Evolutionary conservation across 2,113 vertebrate genomes (phyloP), one percentile per base, ranked within the genome.

Genomic region (Microcebus murinus): DNA sequence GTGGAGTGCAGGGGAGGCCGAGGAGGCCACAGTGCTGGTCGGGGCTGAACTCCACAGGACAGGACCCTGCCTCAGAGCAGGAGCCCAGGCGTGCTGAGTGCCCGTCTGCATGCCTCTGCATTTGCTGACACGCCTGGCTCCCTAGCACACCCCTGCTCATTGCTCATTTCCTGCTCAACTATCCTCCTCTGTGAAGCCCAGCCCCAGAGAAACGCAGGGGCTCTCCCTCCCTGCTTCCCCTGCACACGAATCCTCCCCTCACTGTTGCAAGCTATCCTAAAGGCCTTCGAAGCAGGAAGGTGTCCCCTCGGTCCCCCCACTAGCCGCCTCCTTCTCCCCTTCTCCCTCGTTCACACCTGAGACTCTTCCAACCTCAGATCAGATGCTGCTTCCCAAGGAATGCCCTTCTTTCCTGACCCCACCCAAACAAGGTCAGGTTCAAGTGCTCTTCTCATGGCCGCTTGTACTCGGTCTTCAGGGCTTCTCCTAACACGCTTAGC

Each of bases 21-120:
- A 11, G 31, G 42, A 31, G 9, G 70, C 13, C 55, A 74, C 21
- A 50, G 63, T 14, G 74, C 23, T 31, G 21, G 0, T 65, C 23
- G 61, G 59, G 27, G 7, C 48, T 29, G 48, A 34, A n/a, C 36
- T 23, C 17, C 61, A 48, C 20, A 55, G 52, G 55, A 52, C 25
- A 55, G 15, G 73, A n/a, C 70, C 39, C 12, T 77, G 13, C 17
- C 68, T 76, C 50, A 36, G 12, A 29, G 23, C 39, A 34, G 90
- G 11, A 42, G 23, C 2, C 7, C 27, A 29, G 8, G 18, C 9
- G 2, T 14, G 34, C 11, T 0, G 3, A 14, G 27, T 34, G 31
- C 8, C 50, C 4, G 0, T n/a, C 5, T 65, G 70, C 13, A 5
- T n/a, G 21, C 27, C n/a, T 55, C 11, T 23, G 48, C n/a, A 36